Percentiles rank a stretch among this genome's conserved stretches.
These are phyloP conservation scores for Chaetodon trifascialis DNA, from an alignment of 2,113 vertebrate species.

Conservation along the genomic window DNA sequence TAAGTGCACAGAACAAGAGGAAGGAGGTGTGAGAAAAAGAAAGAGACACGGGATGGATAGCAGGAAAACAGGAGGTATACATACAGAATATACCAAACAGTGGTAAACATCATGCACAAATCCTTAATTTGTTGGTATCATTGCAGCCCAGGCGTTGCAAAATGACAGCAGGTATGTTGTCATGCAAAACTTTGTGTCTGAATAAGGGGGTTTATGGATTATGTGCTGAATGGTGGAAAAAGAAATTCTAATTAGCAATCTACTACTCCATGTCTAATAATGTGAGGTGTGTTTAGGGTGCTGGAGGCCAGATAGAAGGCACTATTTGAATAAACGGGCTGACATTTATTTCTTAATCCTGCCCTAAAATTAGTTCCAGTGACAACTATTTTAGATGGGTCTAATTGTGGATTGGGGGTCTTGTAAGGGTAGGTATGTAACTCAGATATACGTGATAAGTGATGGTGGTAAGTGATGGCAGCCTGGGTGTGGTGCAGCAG, in stretches of 20 bases:
- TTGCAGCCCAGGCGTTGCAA: neutral
- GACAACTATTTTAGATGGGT: constrained; percentile 5
- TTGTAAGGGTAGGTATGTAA: neutral
- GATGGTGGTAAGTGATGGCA: constrained; percentile 63
- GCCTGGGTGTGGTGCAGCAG: constrained; percentile 70
- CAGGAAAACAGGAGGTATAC: constrained; percentile 37
- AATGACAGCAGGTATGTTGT: neutral
- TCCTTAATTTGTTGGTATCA: constrained; percentile 19
- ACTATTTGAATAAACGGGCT: neutral
- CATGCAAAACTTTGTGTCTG: neutral
- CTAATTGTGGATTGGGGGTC: neutral
- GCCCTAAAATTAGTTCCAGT: constrained; percentile 5
- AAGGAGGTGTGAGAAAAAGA: constrained; percentile 30
- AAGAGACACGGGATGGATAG: constrained; percentile 42
- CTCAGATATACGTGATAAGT: constrained; percentile 42
- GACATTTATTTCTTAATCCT: neutral
- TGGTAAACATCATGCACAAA: constrained; percentile 30
- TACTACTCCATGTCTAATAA: neutral
- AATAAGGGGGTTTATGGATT: neutral
- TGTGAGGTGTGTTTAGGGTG: neutral
- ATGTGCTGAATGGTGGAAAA: neutral
- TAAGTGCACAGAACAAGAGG: constrained; percentile 73
- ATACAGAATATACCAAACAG: neutral
- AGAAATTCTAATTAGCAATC: neutral
- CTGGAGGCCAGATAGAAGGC: neutral